Percentiles rank a stretch among this genome's conserved stretches.
These are phyloP conservation scores for Oceanites oceanicus DNA, from an alignment of 2,113 vertebrate genomes.

Conservation along the genomic window DNA sequence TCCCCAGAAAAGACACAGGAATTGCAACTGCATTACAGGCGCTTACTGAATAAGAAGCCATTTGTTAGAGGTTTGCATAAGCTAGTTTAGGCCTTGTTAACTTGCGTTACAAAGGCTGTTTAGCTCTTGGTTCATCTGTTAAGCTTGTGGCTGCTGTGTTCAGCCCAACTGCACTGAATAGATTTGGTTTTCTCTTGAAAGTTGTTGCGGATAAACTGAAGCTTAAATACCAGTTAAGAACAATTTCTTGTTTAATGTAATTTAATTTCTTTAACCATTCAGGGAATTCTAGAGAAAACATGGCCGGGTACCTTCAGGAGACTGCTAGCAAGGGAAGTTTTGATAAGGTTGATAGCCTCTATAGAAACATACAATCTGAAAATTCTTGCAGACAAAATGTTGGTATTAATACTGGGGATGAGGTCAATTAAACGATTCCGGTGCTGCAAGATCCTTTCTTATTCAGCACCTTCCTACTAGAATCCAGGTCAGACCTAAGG, in stretches of 20 bases:
- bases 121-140: not conserved
- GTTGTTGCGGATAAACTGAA: not conserved
- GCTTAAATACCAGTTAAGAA: not conserved
- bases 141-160: not conserved
- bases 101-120: not conserved
- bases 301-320: not conserved
- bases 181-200: not conserved
- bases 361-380: not conserved
- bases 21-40: not conserved
- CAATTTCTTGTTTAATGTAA: not conserved
- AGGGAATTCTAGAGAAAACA: not conserved
- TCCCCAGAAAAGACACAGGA: not conserved
- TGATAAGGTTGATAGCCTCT: not conserved
- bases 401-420: not conserved
- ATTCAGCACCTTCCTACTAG: not conserved
- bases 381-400: not conserved
- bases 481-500: not conserved
- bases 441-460: not conserved
- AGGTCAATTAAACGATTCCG: not conserved
- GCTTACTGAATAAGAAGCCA: not conserved
- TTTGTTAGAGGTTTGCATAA: not conserved
- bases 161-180: not conserved
- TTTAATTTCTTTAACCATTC: not conserved
- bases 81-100: not conserved
- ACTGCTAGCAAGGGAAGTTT: not conserved